Conservation (phyloP, 2,113 vertebrate genomes). For the Tychaedon coryphoeus region DNA sequence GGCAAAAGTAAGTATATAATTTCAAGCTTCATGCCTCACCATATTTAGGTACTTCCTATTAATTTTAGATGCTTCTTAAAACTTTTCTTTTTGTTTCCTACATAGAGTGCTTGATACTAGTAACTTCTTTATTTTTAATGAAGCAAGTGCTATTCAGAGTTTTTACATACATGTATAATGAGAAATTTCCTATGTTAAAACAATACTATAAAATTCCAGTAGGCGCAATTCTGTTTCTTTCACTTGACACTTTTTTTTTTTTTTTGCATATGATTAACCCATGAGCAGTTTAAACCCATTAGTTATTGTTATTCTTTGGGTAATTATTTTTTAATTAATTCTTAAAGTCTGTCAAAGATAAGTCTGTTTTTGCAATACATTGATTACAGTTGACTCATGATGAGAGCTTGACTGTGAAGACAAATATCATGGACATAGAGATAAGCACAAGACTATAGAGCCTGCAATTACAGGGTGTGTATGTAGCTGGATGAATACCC, state of each 20-base stretch:
- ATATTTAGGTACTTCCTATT: background rate
- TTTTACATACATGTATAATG: background rate
- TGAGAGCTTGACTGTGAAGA: background rate
- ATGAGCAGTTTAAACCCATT: background rate
- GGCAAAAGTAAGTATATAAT: slow-evolving; percentile 86
- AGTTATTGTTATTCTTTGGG: background rate
- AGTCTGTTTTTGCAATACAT: background rate
- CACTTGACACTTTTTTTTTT: background rate
- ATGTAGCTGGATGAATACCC: background rate
- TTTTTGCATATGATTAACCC: background rate
- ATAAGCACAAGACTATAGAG: background rate
- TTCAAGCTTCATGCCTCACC: background rate
- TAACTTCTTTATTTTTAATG: background rate
- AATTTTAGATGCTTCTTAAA: background rate
- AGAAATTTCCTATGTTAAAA: background rate
- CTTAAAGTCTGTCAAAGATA: background rate
- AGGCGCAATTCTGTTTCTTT: background rate
- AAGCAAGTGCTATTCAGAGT: background rate
- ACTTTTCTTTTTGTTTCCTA: background rate
- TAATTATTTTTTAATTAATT: background rate
- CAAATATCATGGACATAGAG: background rate
- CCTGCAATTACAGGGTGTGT: background rate
- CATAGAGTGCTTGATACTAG: background rate
- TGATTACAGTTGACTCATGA: background rate
- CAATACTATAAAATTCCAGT: background rate